Evolutionary conservation across 2,113 vertebrate genomes (phyloP).

Genomic region (Nycticebus coucang): DNA sequence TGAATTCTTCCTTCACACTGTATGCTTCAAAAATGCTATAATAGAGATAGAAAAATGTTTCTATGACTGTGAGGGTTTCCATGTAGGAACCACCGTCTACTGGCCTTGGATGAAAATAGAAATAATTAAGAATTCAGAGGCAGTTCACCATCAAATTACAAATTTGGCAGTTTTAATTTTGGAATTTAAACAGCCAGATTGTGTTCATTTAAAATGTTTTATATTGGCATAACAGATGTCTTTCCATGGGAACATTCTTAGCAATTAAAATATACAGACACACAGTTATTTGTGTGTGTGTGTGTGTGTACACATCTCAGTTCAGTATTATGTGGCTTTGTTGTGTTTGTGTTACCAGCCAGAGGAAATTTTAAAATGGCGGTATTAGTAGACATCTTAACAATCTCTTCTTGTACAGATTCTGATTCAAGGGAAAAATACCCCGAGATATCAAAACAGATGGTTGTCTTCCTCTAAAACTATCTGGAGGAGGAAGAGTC

Average conservation of each 20-base stretch:
- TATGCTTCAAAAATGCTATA: slow-evolving; percentile 29
- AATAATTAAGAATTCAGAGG: slow-evolving; percentile 69
- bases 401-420: not conserved
- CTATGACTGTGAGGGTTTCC: not conserved
- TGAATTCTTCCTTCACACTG: slow-evolving; percentile 14
- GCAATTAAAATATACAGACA: slow-evolving; percentile 71
- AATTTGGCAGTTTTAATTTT: slow-evolving; percentile 74
- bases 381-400: slow-evolving; percentile 49
- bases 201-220: slow-evolving; percentile 76
- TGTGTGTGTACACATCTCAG: not conserved
- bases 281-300: not conserved
- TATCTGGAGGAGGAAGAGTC: not conserved
- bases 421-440: not conserved
- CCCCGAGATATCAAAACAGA: slow-evolving; percentile 36
- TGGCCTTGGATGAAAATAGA: slow-evolving; percentile 43
- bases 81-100: slow-evolving; percentile 43
- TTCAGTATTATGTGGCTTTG: slow-evolving; percentile 37
- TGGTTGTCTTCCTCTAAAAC: slow-evolving; percentile 49
- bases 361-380: slow-evolving; percentile 50
- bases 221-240: slow-evolving; percentile 74
- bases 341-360: slow-evolving; percentile 50
- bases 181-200: slow-evolving; percentile 73
- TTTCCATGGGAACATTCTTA: slow-evolving; percentile 62
- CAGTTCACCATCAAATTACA: slow-evolving; percentile 54
- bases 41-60: slow-evolving; percentile 50